Evolutionary conservation across 1,140 invertebrate genomes (phyloP), one percentile per base, ranked within the genome.

Genomic region (Drosophila subobscura): DNA sequence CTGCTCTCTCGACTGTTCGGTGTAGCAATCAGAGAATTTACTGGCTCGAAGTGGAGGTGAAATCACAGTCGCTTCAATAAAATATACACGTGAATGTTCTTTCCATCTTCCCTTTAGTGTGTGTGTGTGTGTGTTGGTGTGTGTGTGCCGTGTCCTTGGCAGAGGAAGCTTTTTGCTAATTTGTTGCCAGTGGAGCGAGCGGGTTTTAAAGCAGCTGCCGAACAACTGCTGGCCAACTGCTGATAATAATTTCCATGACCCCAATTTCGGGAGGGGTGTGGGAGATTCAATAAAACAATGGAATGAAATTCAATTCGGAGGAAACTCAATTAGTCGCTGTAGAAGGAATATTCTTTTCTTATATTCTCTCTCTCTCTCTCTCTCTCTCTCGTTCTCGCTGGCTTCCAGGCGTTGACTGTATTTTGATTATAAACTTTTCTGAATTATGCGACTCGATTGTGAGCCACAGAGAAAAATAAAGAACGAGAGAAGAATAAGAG

Each of bases 361-460:
- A 20, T 20, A 20, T 20, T 20, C 16, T 20, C 16, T 20, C 16
- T 25, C n/a, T 25, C 47, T 57, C 29, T 6, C 29, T 33, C 42
- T 46, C 3, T 25, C 16, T 6, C 37, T n/a, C 16, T 53, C 16
- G 7, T 5, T 55, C n/a, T 33, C 29, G 10, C 8, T 37, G 33
- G 8, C 10, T 37, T 12, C 20, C 8, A 56, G 41, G n/a, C 59
- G 52, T 33, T 41, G 20, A 20, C 41, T 47, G 25, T 45, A 50
- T 61, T 68, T 86, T 75, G 77, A 79, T 75, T 79, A 60, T 52
- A 79, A 79, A 79, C 70, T 77, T 85, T 80, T 73, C 29, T 81
- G 68, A 81, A 77, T 77, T 81, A 81, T 73, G 78, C 40, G 63
- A 60, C 67, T 65, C 66, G 72, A 59, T 74, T 47, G 55, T 42